These are phyloP conservation scores for Pemphredon lugubris DNA, from an alignment of 2,888 invertebrate genomes.

Conservation along the genomic window DNA sequence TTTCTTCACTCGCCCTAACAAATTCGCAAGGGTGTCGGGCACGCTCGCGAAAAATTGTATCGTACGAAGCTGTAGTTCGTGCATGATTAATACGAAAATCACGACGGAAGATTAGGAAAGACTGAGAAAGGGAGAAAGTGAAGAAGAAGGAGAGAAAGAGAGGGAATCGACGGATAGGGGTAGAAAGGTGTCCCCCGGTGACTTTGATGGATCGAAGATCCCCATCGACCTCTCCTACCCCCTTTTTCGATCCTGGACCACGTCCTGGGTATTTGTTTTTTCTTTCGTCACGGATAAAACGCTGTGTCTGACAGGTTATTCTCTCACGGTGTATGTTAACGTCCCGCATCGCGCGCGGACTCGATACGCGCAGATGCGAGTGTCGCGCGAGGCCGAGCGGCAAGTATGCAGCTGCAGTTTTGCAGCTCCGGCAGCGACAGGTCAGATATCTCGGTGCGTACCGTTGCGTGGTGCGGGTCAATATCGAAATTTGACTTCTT, in stretches of 20 bases:
- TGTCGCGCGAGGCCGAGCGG: slow-evolving; percentile 42
- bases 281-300: slow-evolving; percentile 73
- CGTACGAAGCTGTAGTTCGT: slow-evolving; percentile 52
- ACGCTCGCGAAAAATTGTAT: slow-evolving; percentile 78
- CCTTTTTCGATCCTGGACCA: slow-evolving; percentile 42
- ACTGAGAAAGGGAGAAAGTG: too few species aligned
- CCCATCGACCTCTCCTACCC: slow-evolving; percentile 66
- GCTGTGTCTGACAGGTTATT: slow-evolving; percentile 74
- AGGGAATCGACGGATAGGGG: slow-evolving; percentile 37
- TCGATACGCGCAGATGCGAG: slow-evolving; percentile 46
- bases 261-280: slow-evolving; percentile 74
- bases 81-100: too few species aligned
- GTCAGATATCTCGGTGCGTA: slow-evolving; percentile 33
- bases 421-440: slow-evolving; percentile 20
- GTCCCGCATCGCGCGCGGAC: slow-evolving; percentile 36
- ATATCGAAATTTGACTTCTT: slow-evolving; percentile 35
- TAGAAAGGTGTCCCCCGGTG: slow-evolving; percentile 68
- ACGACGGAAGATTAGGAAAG: too few species aligned
- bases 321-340: slow-evolving; percentile 72
- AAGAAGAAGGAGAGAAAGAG: slow-evolving; percentile 14
- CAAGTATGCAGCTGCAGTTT: slow-evolving; percentile 57
- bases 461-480: slow-evolving; percentile 4
- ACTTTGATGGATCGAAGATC: slow-evolving; percentile 79
- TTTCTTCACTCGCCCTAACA: too few species aligned
- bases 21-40: slow-evolving; percentile 78